Evolutionary conservation across 2,113 vertebrate genomes (phyloP).

Genomic region (Alligator mississippiensis): DNA sequence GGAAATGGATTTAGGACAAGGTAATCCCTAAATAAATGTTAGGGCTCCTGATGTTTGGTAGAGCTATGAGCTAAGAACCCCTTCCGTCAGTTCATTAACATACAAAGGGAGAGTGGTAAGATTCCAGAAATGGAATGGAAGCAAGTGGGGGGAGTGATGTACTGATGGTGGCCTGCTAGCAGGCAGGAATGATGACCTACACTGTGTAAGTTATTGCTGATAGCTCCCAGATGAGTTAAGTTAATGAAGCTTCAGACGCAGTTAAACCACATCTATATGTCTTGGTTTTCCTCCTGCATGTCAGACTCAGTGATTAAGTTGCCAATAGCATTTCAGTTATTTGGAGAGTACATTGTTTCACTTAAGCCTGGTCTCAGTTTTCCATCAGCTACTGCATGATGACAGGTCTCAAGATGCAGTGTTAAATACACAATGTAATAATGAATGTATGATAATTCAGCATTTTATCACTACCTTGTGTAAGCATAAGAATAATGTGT

Average conservation of each 20-base stretch:
- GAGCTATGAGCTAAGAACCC: neutral
- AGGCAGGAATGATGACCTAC: slow-evolving; percentile 16
- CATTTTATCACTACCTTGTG: slow-evolving; percentile 31
- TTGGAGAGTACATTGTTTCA: slow-evolving; percentile 31
- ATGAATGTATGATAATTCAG: neutral
- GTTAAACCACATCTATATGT: slow-evolving; percentile 38
- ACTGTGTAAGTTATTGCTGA: slow-evolving; percentile 32
- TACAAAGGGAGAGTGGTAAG: neutral
- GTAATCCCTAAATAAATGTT: too few relatives aligned
- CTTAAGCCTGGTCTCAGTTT: slow-evolving; percentile 55
- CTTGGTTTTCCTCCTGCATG: slow-evolving; percentile 14
- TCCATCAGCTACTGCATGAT: slow-evolving; percentile 32
- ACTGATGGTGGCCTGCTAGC: slow-evolving; percentile 24
- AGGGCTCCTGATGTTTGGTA: neutral
- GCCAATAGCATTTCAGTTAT: slow-evolving; percentile 33
- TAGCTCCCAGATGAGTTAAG: slow-evolving; percentile 30
- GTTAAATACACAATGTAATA: neutral
- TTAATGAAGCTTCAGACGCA: slow-evolving; percentile 54
- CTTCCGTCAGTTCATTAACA: neutral
- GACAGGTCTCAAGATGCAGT: slow-evolving; percentile 9
- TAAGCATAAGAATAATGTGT: slow-evolving; percentile 44
- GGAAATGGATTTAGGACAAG: neutral
- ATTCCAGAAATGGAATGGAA: neutral
- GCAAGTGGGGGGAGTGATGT: rapidly evolving
- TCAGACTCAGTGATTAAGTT: slow-evolving; percentile 44